Evolutionary conservation across 2,113 vertebrate species (phyloP), one percentile per base, ranked within the genome.

Genomic region (Petrocephalus microphthalmus): DNA sequence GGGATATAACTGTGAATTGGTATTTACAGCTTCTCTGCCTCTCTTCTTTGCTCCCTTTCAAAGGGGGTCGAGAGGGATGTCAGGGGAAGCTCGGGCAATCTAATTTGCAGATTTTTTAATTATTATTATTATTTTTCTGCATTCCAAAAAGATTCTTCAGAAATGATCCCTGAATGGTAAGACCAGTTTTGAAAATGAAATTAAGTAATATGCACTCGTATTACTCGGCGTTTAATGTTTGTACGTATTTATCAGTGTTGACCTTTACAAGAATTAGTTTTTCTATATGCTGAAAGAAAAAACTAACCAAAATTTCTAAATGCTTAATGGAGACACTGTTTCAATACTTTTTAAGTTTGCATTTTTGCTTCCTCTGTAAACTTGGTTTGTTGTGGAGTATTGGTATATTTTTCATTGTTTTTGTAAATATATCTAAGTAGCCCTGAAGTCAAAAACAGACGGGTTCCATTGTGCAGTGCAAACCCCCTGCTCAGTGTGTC

Each of bases 361-460:
- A 74, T 37, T 74, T 74, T 74, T 74, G 64, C 64, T 71, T 33
- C 1, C 29, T 71, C 64, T 71, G 29, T 33, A 33, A 71, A 15
- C 29, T 33, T 71, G 13, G 13, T 13, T 42, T 78, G 29, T 78
- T 33, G 29, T 42, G 71, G 33, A 29, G 33, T 37, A 42, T 33
- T 15, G 15, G 5, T 33, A 42, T 33, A 42, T 78, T 7, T 19
- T 33, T 37, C n/a, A n/a, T 64, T 53, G 0, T 42, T 91, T 91
- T 93, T 87, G 88, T 89, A 91, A 89, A 92, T 91, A 57, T 91
- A 92, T 93, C 92, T 94, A 91, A 94, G 93, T 93, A 94, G 93
- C 15, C 92, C 94, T 93, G 87, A 51, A 51, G 93, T 93, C 92
- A 96, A 97, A 98, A 98, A 97, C 96, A 98, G 97, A 97, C 97